Percentiles rank a stretch among this genome's conserved stretches.
Conservation (phyloP, 2,113 vertebrate species). For the Apodemus speciosus region DNA sequence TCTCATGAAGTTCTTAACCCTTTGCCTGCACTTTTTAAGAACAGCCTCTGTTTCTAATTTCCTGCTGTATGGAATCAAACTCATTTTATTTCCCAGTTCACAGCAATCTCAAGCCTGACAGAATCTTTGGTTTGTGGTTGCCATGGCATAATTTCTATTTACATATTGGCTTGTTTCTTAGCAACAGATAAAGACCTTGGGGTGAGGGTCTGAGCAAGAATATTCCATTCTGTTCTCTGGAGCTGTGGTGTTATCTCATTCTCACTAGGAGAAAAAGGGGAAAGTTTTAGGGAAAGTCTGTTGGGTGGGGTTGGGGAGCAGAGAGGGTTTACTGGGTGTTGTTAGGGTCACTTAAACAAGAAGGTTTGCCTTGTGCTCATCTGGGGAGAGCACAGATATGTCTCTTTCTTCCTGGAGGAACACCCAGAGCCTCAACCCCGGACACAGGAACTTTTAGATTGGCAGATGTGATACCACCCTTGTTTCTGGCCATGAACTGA, state of each 20-base stretch:
- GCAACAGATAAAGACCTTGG: constrained; percentile 32
- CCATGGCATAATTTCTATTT: constrained; percentile 40
- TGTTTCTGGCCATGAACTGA: not conserved
- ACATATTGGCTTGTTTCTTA: not conserved
- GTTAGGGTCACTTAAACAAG: not conserved
- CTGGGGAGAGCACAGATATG: not conserved
- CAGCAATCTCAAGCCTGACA: not conserved
- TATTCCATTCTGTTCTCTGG: not conserved
- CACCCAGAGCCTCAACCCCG: not conserved
- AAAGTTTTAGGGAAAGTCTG: not conserved
- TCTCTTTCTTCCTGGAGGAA: not conserved
- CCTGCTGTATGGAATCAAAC: not conserved
- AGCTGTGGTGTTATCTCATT: not conserved
- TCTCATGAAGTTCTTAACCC: not conserved
- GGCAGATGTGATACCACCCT: not conserved
- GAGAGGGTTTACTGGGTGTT: not conserved
- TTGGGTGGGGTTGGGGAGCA: not conserved
- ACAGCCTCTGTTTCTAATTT: not conserved
- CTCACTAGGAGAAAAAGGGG: not conserved
- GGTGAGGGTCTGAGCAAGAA: not conserved
- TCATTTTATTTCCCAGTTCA: not conserved
- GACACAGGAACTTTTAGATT: not conserved
- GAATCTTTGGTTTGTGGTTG: constrained; percentile 41
- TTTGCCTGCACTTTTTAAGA: not conserved
- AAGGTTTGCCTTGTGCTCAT: not conserved